Evolutionary conservation across 2,888 invertebrate species (phyloP).

Genomic region (Macrophya annulata): DNA sequence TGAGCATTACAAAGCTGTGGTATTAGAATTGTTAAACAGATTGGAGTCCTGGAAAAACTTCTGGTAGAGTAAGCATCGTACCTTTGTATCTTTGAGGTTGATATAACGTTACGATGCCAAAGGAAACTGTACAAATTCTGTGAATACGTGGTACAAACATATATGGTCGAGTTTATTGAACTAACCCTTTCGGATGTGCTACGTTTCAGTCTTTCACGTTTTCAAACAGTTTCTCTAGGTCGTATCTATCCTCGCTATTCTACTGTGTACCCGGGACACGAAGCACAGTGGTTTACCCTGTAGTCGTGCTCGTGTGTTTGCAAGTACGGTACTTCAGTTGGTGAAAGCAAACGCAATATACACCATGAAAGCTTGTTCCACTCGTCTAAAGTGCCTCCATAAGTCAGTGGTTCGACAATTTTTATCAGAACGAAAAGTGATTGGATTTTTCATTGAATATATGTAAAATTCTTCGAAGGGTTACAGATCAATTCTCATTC

Average conservation of each 20-base stretch:
- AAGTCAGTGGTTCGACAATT: slow-evolving; percentile 47
- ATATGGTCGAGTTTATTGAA: slow-evolving; percentile 15
- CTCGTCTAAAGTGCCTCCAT: slow-evolving; percentile 12
- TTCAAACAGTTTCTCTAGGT: background rate
- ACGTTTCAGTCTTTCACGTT: slow-evolving; percentile 11
- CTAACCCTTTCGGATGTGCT: background rate
- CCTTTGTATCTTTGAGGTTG: background rate
- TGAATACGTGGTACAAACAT: background rate
- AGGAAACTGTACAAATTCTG: slow-evolving; percentile 16
- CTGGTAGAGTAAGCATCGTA: slow-evolving; percentile 3
- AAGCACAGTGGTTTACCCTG: slow-evolving; percentile 25
- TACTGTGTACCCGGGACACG: background rate
- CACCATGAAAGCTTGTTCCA: slow-evolving; percentile 27
- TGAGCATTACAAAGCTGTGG: background rate
- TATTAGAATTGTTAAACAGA: background rate
- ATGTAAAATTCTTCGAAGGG: background rate
- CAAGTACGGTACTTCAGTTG: background rate
- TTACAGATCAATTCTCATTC: background rate
- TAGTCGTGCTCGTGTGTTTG: background rate
- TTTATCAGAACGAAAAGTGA: background rate
- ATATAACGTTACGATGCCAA: background rate
- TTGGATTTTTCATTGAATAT: slow-evolving; percentile 32
- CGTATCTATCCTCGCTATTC: background rate
- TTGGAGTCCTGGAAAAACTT: background rate
- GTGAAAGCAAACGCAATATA: slow-evolving; percentile 45